Percentiles rank a stretch among this genome's conserved stretches.
Conservation (phyloP, 2,888 invertebrate species). For the Chalcosyrphus nemorum region DNA sequence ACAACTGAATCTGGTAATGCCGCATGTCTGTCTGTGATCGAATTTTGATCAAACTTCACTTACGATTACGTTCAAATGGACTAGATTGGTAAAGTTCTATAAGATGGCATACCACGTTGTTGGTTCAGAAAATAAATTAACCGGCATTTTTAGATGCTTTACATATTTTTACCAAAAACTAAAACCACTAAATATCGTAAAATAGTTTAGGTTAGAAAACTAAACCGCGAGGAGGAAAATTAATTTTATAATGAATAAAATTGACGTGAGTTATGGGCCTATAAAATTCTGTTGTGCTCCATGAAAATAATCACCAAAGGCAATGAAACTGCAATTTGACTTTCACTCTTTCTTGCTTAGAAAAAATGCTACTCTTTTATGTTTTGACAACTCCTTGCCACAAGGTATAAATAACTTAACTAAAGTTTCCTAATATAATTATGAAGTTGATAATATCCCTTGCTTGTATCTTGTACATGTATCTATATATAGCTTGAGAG, state of each 20-base stretch:
- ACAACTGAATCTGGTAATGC: too few species aligned
- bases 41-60: too few species aligned
- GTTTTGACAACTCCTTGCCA: background rate
- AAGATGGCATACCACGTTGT: too few species aligned
- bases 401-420: background rate
- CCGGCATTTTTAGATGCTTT: too few species aligned
- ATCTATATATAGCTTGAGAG: background rate
- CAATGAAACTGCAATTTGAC: background rate
- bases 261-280: background rate
- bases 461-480: too few species aligned
- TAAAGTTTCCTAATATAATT: background rate
- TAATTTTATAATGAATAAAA: background rate
- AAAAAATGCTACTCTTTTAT: background rate
- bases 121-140: too few species aligned
- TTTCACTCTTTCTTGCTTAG: background rate
- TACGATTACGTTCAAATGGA: too few species aligned
- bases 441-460: background rate
- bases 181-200: too few species aligned
- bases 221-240: background rate
- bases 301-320: background rate
- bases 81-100: too few species aligned
- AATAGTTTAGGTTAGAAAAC: too few species aligned
- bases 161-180: too few species aligned
- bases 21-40: too few species aligned
- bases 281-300: slow-evolving; percentile 13